phyloP scores from a whole-genome alignment of 2,113 vertebrate species.

The Polyodon spathula region DNA sequence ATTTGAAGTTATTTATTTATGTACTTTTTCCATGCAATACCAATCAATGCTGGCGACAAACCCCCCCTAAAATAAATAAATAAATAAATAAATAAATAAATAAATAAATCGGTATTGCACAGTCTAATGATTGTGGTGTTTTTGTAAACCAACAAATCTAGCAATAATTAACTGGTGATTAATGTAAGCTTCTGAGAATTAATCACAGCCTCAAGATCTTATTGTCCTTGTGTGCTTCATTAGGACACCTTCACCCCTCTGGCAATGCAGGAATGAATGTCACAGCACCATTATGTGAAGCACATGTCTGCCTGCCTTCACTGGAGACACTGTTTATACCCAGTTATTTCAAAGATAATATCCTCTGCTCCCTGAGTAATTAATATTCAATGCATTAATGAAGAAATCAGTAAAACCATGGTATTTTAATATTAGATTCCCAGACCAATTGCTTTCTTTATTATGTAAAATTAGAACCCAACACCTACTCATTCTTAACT shows the following conservation, averaged over 20 bases:
- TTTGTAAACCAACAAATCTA: conserved; percentile 67
- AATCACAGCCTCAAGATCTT: conserved; percentile 65
- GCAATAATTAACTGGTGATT: conserved; percentile 85
- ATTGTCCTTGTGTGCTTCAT: conserved; percentile 64
- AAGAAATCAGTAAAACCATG: background rate
- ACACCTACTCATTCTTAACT: too few relatives aligned
- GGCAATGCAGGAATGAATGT: conserved; percentile 46
- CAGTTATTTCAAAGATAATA: conserved; percentile 2
- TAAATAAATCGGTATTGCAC: conserved; percentile 56
- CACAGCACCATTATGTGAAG: conserved; percentile 43
- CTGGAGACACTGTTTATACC: background rate
- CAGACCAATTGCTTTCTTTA: background rate
- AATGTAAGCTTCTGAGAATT: conserved; percentile 72
- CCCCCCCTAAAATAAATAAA: too few relatives aligned
- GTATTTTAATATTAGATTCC: background rate
- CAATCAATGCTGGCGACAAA: too few relatives aligned
- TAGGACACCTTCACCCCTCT: conserved; percentile 54
- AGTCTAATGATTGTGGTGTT: conserved; percentile 61
- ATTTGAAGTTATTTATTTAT: too few relatives aligned
- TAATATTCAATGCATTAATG: background rate
- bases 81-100: conserved; percentile 31
- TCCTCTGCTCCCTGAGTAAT: background rate
- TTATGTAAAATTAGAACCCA: too few relatives aligned
- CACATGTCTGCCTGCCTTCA: background rate
- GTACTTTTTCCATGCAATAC: too few relatives aligned